phyloP scores from a whole-genome alignment of 2,888 invertebrate species.

The Rhabditoides inermis region DNA sequence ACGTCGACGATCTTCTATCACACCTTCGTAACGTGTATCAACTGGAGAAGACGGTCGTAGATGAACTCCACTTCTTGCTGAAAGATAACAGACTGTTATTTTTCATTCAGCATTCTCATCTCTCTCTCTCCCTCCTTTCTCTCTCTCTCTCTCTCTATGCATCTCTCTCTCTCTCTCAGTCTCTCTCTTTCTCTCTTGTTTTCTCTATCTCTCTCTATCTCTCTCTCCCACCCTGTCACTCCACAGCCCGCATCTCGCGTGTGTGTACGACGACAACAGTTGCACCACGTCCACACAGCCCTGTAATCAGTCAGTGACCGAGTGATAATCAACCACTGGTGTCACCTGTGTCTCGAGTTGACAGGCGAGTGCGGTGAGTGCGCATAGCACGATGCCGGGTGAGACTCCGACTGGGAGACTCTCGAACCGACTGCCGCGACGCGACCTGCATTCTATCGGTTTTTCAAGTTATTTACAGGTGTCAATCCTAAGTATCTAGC shows the following conservation, averaged over 20 bases:
- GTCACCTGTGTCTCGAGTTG: conserved; percentile 40
- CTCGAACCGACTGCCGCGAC: background rate
- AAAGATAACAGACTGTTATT: conserved; percentile 55
- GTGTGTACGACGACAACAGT: conserved; percentile 19
- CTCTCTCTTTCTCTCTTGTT: too few species aligned
- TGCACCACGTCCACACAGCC: conserved; percentile 29
- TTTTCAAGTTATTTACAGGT: too few species aligned
- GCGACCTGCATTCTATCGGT: too few species aligned
- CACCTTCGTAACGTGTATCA: too few species aligned
- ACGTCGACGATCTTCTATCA: too few species aligned
- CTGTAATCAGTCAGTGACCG: background rate
- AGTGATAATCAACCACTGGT: background rate
- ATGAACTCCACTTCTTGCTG: conserved; percentile 86
- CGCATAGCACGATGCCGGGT: conserved; percentile 26
- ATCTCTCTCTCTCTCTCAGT: background rate
- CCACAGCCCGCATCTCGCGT: conserved; percentile 25
- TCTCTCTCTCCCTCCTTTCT: conserved; percentile 6
- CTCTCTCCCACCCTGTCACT: conserved; percentile 9
- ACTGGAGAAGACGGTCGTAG: conserved; percentile 83
- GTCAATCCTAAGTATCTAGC: too few species aligned
- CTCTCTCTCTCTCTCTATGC: conserved; percentile 7
- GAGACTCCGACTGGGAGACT: background rate
- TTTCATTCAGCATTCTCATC: background rate
- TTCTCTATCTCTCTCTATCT: too few species aligned
- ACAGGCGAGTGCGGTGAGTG: conserved; percentile 47